Percentiles rank a stretch among this genome's conserved stretches.
Conservation (phyloP, 2,888 invertebrate species). For the Erannis defoliaria region DNA sequence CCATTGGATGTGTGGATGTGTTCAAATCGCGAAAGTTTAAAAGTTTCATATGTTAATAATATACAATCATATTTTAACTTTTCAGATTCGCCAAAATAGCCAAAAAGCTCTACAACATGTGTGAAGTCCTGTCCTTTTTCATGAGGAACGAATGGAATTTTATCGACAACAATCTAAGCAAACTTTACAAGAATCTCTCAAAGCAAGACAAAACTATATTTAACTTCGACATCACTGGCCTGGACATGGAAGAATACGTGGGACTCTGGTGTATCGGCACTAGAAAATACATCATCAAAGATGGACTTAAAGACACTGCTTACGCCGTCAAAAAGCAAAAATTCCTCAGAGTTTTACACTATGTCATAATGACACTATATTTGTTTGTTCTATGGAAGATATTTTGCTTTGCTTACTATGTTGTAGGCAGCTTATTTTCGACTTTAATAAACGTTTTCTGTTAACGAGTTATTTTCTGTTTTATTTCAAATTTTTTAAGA, state of each 20-base stretch:
- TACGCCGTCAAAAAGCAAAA: constrained; percentile 24
- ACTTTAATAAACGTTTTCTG: constrained; percentile 5
- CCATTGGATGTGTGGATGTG: too few relatives aligned
- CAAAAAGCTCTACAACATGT: constrained; percentile 36
- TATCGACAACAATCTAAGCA: constrained; percentile 26
- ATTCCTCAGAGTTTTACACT: constrained; percentile 25
- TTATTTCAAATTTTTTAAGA: neutral
- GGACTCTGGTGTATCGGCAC: constrained; percentile 30
- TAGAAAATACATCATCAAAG: constrained; percentile 39
- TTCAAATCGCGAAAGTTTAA: too few relatives aligned
- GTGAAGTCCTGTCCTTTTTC: constrained; percentile 27
- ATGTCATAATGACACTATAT: constrained; percentile 22
- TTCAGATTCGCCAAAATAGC: constrained; percentile 40
- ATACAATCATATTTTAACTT: neutral
- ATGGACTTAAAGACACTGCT: constrained; percentile 30
- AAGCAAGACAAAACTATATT: constrained; percentile 41
- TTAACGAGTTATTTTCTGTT: neutral
- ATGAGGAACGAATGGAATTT: constrained; percentile 29
- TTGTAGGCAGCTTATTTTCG: neutral
- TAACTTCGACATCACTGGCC: constrained; percentile 37
- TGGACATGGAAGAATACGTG: constrained; percentile 32
- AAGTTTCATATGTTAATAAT: neutral
- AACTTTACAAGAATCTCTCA: constrained; percentile 31
- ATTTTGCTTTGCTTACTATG: constrained; percentile 4
- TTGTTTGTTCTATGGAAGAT: constrained; percentile 30